A percentile compares a stretch with the other conserved stretches of the same genome.
These are phyloP conservation scores for Todiramphus saurophagus DNA, from an alignment of 2,113 vertebrate species.

Conservation along the genomic window DNA sequence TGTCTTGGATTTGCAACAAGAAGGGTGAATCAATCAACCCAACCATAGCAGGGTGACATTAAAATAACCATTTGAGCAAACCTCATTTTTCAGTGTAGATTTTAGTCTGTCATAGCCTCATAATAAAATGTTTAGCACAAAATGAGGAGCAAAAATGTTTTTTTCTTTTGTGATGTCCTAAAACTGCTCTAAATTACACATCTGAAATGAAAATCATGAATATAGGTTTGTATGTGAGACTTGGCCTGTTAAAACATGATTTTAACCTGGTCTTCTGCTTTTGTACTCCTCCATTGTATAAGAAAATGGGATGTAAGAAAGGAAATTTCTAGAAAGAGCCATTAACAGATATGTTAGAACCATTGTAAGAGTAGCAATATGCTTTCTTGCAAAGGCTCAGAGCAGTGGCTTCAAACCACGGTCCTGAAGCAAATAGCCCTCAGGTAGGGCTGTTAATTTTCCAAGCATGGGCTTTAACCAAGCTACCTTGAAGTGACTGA, in stretches of 20 bases:
- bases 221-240: neutral
- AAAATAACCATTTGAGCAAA: conserved; percentile 7
- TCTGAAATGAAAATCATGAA: neutral
- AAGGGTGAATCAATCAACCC: conserved; percentile 3
- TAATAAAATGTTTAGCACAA: neutral
- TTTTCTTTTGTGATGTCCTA: neutral
- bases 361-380: neutral
- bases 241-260: neutral
- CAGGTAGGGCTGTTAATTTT: neutral
- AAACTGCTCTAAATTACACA: neutral
- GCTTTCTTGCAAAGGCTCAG: neutral
- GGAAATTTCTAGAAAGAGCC: neutral
- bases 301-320: neutral
- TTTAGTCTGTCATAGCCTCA: conserved; percentile 12
- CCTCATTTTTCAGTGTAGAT: conserved; percentile 14
- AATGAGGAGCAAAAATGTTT: neutral
- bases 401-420: neutral
- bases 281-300: neutral
- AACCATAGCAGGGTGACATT: neutral
- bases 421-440: neutral
- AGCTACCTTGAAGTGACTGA: neutral
- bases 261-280: neutral
- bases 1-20: neutral
- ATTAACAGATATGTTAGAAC: neutral
- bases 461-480: neutral